phyloP scores from a whole-genome alignment of 92 coral and sea anemone genomes.

The Nematostella vectensis region DNA sequence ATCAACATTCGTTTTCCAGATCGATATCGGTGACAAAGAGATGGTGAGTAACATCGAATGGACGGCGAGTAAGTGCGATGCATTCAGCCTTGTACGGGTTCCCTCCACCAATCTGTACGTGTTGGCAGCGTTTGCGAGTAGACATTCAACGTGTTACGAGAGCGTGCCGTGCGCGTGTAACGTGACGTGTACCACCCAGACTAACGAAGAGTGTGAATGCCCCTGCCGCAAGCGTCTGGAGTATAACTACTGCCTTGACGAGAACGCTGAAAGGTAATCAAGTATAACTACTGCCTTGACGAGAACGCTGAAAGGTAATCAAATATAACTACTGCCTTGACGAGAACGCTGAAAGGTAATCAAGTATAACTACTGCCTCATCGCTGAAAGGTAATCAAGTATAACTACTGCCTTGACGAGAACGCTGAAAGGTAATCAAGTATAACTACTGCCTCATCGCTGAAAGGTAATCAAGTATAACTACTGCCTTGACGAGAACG shows the following conservation, averaged over 20 bases:
- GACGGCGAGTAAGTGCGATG: conserved; percentile 13
- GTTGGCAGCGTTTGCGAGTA: conserved; percentile 7
- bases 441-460: too few species aligned
- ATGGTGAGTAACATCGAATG: background rate
- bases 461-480: too few species aligned
- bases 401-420: too few species aligned
- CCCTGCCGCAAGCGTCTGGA: conserved; percentile 48
- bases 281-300: too few species aligned
- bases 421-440: too few species aligned
- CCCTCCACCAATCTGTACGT: conserved; percentile 37
- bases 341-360: too few species aligned
- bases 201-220: conserved; percentile 36
- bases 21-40: conserved; percentile 8
- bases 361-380: too few species aligned
- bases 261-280: conserved; percentile 34
- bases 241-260: conserved; percentile 47
- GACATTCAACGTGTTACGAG: conserved; percentile 17
- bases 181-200: conserved; percentile 9
- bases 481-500: too few species aligned
- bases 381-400: too few species aligned
- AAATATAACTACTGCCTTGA: too few species aligned
- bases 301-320: too few species aligned
- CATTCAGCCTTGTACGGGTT: conserved; percentile 20
- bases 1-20: too few species aligned
- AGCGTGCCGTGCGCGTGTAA: conserved; percentile 28